Base-by-base conservation (phyloP, 2,113 vertebrate genomes). In the Lasiurus borealis region DNA sequence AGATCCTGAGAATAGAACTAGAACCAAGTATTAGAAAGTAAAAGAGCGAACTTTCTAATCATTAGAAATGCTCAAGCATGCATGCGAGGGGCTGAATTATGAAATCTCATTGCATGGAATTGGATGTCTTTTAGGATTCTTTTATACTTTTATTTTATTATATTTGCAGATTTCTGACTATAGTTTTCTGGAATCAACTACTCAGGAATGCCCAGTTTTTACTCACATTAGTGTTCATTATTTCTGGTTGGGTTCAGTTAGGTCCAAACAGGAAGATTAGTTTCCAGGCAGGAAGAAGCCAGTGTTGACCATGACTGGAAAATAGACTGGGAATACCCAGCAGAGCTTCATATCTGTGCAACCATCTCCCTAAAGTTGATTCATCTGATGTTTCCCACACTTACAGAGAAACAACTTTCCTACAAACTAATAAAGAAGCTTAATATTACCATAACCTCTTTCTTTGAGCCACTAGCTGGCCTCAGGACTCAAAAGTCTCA, bases 191-290 rank as follows among this genome's bases (percentile, higher is more conserved):
- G 19, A 88, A 93, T 83, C 68, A 76, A 76, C 23, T 52, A 40
- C 52, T 88, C 15, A 68, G 27, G 21, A 94, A 94, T 85, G 21
- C 25, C 81, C 77, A 88, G 77, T 25, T 85, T 82, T 90, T 85
- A 82, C 25, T 69, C 11, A 54, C 6, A 27, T 40, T 29, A 16
- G 88, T 92, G 13, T 21, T 7, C 6, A 29, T 48, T 57, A 14
- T 88, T 46, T 46, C 48, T 84, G 15, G 14, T 25, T 76, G 21
- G 31, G 2, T 84, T 93, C 2, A 64, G 4, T 40, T 44, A 40
- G 5, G 5, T 88, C 66, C 54, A 92, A 96, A 94, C 68, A 92
- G 69, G 93, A 96, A 95, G 66, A 34, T 31, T 36, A 11, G n/a
- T 89, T 81, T 85, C n/a, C n/a, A 83, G 25, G 73, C 77, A 71